phyloP scores from a whole-genome alignment of 2,113 vertebrate species.

The Oreotragus oreotragus region DNA sequence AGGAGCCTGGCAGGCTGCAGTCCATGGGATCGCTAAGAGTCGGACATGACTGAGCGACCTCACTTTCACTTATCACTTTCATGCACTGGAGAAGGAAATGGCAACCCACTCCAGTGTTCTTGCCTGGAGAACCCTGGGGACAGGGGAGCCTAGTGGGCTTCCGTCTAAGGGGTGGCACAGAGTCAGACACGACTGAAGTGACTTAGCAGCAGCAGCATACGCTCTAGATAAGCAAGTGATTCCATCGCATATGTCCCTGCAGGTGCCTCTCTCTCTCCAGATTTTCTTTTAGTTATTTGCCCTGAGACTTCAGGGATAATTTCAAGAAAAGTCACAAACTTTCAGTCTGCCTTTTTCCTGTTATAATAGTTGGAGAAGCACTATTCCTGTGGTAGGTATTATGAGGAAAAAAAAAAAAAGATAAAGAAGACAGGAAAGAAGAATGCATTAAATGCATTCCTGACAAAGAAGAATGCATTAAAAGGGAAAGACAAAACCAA shows the following conservation, averaged over 20 bases:
- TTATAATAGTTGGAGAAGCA: background rate
- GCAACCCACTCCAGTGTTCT: no score
- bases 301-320: background rate
- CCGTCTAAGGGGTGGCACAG: no score
- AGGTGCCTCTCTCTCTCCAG: background rate
- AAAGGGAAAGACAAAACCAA: background rate
- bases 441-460: background rate
- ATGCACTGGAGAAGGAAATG: no score
- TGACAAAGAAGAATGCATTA: background rate
- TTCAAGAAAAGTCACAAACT: background rate
- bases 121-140: no score
- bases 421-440: background rate
- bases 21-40: no score
- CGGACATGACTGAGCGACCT: no score
- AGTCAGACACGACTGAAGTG: no score
- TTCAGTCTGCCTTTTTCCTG: background rate
- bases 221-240: background rate
- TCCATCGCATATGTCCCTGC: background rate
- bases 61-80: no score
- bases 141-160: no score
- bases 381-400: background rate
- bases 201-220: no score
- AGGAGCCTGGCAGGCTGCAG: no score
- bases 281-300: background rate
- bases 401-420: background rate